Conservation (phyloP, 2,888 invertebrate species). For the Geotrupes spiniger region DNA sequence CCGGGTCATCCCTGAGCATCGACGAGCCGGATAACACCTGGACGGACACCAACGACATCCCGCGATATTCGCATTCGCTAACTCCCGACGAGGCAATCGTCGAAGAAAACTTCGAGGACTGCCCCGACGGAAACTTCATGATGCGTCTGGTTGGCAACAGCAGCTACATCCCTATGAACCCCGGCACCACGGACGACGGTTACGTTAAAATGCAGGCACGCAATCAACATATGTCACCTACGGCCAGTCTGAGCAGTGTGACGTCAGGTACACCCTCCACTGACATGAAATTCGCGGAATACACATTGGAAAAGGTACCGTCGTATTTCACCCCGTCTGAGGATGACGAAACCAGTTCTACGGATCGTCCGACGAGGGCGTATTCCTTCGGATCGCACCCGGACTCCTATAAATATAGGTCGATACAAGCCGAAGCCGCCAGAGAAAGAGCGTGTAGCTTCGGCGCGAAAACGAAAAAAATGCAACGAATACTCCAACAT, state of each 20-base stretch:
- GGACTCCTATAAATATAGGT: slow-evolving; percentile 48
- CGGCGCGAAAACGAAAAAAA: slow-evolving; percentile 63
- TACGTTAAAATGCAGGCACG: slow-evolving; percentile 62
- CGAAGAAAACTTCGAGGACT: slow-evolving; percentile 63
- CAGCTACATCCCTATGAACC: slow-evolving; percentile 67
- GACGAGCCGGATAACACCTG: slow-evolving; percentile 54
- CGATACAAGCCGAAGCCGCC: slow-evolving; percentile 42
- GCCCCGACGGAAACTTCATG: slow-evolving; percentile 44
- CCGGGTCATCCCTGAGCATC: slow-evolving; percentile 66
- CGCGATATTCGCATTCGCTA: slow-evolving; percentile 54
- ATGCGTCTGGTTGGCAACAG: slow-evolving; percentile 20
- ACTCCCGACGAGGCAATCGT: slow-evolving; percentile 65
- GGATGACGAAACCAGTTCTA: slow-evolving; percentile 57
- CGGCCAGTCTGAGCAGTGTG: slow-evolving; percentile 70
- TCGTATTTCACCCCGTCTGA: slow-evolving; percentile 66
- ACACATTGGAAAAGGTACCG: slow-evolving; percentile 76
- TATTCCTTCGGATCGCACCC: slow-evolving; percentile 85
- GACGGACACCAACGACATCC: slow-evolving; percentile 9
- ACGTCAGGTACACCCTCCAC: slow-evolving; percentile 81
- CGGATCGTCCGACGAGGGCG: slow-evolving; percentile 66
- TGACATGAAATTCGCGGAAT: slow-evolving; percentile 72
- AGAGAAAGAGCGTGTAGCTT: slow-evolving; percentile 76
- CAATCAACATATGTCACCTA: slow-evolving; percentile 55
- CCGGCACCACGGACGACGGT: slow-evolving; percentile 45
- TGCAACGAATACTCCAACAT: slow-evolving; percentile 41